A percentile compares a stretch with the other conserved stretches of the same genome.
Conservation (phyloP, 2,113 vertebrate genomes). For the Alligator sinensis region DNA sequence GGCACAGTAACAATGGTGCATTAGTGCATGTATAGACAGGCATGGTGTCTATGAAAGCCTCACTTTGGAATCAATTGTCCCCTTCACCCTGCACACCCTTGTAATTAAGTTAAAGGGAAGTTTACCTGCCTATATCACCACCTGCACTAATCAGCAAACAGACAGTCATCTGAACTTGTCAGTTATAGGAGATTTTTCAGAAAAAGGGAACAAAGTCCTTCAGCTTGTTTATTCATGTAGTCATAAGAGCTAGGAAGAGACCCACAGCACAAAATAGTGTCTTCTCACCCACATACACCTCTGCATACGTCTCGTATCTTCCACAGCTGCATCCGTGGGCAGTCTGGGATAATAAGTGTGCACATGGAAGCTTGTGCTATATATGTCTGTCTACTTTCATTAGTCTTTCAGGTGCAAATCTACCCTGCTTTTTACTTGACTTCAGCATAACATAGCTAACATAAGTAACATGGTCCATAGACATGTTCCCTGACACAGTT, state of each 20-base stretch:
- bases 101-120: background rate
- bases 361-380: too few relatives aligned
- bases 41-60: background rate
- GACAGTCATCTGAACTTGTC: background rate
- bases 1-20: too few relatives aligned
- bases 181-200: background rate
- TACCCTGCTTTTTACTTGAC: too few relatives aligned
- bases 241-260: background rate
- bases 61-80: background rate
- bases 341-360: background rate
- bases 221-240: background rate
- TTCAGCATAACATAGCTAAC: too few relatives aligned
- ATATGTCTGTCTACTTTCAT: too few relatives aligned
- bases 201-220: background rate
- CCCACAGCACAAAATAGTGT: background rate
- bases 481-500: too few relatives aligned
- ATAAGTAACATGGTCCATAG: too few relatives aligned
- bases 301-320: background rate
- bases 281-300: background rate
- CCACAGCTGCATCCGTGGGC: background rate
- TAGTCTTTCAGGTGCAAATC: too few relatives aligned
- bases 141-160: background rate
- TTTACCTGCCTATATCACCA: background rate
- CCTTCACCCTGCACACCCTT: too few relatives aligned
- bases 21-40: too few relatives aligned